phyloP scores from a whole-genome alignment of 2,113 vertebrate species.

The Puffinus mauretanicus region DNA sequence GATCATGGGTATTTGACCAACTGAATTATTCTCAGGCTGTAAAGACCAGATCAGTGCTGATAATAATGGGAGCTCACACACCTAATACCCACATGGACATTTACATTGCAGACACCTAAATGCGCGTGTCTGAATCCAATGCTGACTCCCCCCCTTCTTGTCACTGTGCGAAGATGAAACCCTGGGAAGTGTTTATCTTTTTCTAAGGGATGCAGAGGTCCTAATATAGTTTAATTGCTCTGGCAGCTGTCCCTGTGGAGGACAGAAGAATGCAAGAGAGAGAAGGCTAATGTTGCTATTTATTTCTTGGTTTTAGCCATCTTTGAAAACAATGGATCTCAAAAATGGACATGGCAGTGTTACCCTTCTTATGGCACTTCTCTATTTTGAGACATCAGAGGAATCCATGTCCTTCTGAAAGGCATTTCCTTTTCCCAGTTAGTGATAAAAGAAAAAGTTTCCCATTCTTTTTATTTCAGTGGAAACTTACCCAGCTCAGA shows the following conservation, averaged over 20 bases:
- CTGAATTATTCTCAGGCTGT: background rate
- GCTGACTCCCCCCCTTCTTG: background rate
- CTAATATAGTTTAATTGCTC: background rate
- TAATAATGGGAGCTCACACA: background rate
- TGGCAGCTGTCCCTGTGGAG: background rate
- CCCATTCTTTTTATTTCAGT: background rate
- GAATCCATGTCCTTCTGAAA: background rate
- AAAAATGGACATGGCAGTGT: background rate
- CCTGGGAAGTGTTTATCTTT: background rate
- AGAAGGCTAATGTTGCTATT: background rate
- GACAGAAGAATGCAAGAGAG: background rate
- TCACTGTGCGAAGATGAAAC: background rate
- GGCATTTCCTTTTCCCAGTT: background rate
- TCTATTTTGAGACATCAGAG: constrained; percentile 23
- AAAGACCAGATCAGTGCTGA: background rate
- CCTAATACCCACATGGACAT: background rate
- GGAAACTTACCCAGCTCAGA: background rate
- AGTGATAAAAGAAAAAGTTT: background rate
- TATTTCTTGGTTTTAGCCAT: constrained; percentile 16
- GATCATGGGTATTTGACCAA: background rate
- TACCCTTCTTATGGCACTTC: background rate
- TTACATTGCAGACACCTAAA: background rate
- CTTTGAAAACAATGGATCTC: background rate
- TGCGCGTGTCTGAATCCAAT: background rate
- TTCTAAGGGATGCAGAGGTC: background rate